Conservation (phyloP, 2,113 vertebrate genomes). For the Patagioenas fasciata region DNA sequence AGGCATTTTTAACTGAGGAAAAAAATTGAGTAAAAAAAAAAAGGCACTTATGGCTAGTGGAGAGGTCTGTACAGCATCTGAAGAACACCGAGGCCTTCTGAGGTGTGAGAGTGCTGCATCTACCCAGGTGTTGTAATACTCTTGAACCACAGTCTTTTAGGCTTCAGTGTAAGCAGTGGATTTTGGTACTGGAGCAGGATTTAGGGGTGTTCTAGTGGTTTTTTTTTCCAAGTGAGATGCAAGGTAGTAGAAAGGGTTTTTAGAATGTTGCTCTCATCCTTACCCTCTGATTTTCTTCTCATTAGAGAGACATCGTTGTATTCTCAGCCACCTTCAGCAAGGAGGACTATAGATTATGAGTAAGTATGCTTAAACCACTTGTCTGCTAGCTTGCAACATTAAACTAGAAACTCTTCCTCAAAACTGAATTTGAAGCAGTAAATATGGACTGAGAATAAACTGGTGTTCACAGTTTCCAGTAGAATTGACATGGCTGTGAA, state of each 20-base stretch:
- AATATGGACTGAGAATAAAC: background rate
- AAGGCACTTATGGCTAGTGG: background rate
- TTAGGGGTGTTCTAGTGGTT: background rate
- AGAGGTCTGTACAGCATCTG: background rate
- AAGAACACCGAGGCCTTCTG: background rate
- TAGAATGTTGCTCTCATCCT: background rate
- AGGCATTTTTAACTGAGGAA: background rate
- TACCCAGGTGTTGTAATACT: background rate
- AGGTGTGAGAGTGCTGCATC: background rate
- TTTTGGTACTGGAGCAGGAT: background rate
- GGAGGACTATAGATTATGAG: conserved; percentile 75
- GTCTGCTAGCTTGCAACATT: background rate
- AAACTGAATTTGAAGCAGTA: background rate
- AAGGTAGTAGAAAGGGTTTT: background rate
- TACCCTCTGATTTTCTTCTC: conserved; percentile 2
- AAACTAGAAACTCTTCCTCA: background rate
- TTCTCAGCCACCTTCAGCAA: conserved; percentile 44
- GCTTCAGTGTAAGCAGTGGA: background rate
- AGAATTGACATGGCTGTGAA: background rate
- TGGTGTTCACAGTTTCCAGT: background rate
- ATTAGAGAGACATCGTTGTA: conserved; percentile 15
- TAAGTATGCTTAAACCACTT: conserved; percentile 72
- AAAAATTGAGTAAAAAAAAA: background rate
- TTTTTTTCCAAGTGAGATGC: background rate
- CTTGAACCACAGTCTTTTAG: background rate